These are phyloP conservation scores for Pipra filicauda DNA, from an alignment of 2,113 vertebrate genomes.

Conservation along the genomic window DNA sequence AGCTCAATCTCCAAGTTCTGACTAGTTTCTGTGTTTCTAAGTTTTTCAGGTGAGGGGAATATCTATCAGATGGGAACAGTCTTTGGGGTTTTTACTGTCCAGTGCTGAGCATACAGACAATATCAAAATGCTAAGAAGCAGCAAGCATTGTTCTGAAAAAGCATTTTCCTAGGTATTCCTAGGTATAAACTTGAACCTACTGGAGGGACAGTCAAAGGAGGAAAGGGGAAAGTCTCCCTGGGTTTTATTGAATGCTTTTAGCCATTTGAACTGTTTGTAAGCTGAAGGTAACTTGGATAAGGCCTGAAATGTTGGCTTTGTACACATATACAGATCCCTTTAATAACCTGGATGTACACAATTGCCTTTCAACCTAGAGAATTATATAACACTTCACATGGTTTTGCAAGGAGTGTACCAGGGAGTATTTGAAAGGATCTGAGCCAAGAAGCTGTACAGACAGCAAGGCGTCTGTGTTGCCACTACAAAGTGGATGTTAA, in stretches of 20 bases:
- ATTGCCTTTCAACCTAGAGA: conserved; percentile 68
- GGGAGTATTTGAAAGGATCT: conserved; percentile 73
- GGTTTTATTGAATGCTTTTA: background rate
- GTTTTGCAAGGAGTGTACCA: conserved; percentile 80
- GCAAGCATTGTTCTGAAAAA: background rate
- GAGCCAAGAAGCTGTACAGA: conserved; percentile 84
- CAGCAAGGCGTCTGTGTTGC: conserved; percentile 85
- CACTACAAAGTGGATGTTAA: conserved; percentile 89
- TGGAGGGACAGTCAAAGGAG: background rate
- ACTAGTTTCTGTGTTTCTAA: background rate
- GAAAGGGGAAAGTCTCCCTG: background rate
- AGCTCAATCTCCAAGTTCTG: background rate
- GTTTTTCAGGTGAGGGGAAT: background rate
- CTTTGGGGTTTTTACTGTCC: background rate
- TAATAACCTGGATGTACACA: conserved; percentile 67
- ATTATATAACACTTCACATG: conserved; percentile 78
- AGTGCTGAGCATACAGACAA: background rate
- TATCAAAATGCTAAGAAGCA: background rate
- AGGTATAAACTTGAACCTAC: background rate
- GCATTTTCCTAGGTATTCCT: background rate
- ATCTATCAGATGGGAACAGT: background rate
- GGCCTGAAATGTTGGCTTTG: background rate
- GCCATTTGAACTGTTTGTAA: background rate
- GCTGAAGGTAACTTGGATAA: background rate
- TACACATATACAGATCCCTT: background rate